Base-by-base conservation (phyloP, 2,888 invertebrate genomes). In the Listrodromus nycthemerus region DNA sequence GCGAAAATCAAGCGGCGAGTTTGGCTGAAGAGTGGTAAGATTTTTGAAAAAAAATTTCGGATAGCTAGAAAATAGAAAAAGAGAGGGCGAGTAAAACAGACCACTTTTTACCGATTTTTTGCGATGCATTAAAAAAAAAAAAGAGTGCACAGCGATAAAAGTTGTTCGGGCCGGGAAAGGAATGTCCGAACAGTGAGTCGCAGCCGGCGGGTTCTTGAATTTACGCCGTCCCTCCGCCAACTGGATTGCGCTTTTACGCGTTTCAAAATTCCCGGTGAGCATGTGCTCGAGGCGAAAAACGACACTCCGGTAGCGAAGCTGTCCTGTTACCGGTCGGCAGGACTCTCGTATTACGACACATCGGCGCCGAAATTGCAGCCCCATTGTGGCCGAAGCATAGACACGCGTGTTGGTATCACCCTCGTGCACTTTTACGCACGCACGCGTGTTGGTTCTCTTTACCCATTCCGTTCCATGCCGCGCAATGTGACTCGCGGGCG, bases 291-390 rank as follows among this genome's bases (percentile, higher is more conserved):
- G 70, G 21, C 33, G 61, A 33, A 82, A 52, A 37, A 48, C 65
- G 45, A 69, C 55, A 41, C 67, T 67, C 67, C 30, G 55, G 24
- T 33, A 55, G 27, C n/a, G 50, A 52, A 13, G 61, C n/a, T 27
- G 37, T 37, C 1, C 10, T 37, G 37, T 37, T 10, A 7, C 37
- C 37, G 27, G 16, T 16, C 13, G n/a, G 16, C 61, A 6, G 30
- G 27, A 27, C 21, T 61, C 73, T 27, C 45, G 67, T 69, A 69
- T 74, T 82, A 69, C 63, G 73, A 67, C 48, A 70, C 70, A 81
- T 77, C 77, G 66, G 27, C 71, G 71, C 58, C 70, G 50, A 77
- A 77, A 66, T 77, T 77, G 58, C 67, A 30, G 33, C 41, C 30
- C 66, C 73, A 45, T 82, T 77, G 77, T 67, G 65, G 69, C 27